Base-by-base conservation (phyloP, 2,797 vertebrate species). In the Perodicticus potto region DNA sequence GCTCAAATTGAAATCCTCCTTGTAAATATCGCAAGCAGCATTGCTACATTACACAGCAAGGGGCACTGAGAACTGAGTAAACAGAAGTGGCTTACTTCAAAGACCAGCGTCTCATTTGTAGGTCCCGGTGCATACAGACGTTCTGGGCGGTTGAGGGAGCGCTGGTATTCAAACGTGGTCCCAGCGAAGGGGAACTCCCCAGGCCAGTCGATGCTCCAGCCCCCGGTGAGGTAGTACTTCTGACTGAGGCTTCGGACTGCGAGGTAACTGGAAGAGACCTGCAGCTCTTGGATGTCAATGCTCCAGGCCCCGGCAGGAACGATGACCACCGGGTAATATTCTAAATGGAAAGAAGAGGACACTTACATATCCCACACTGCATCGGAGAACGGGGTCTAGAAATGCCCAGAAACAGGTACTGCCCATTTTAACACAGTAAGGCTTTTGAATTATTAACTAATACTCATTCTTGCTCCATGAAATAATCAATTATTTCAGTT, bases 141-240 rank as follows among this genome's bases (percentile, higher is more conserved):
- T 98, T 99, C 99, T 0, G 99, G 99, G 57, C 98, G 99, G 98
- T 98, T 99, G 92, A 99, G 99, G 87, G 99, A 98, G 25, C 99
- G 99, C 74, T 99, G 99, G 97, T 99, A 99, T 97, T 99, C 98
- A 34, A 99, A 99, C 17, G 98, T 98, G 0, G 99, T 99, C 67
- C 99, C 99, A 0, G 99, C 99, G 3, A 99, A 99, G 53, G 98
- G 97, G 97, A 99, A 99, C 98, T 99, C 99, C 20, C 99, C 99
- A 0, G 99, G 99, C 99, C 99, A 99, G 98, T 99, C 99, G 45
- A 99, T 99, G 0, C 99, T 99, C 99, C 99, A 99, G 96, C 99
- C 99, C 6, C 99, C 99, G 0, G 99, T 99, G 95, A 99, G 98
- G 97, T 99, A 99, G 98, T 99, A 99, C 96, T 98, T 99, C 72